Evolutionary conservation across 1,140 invertebrate genomes (phyloP).

Genomic region (Drosophila trapezifrons): DNA sequence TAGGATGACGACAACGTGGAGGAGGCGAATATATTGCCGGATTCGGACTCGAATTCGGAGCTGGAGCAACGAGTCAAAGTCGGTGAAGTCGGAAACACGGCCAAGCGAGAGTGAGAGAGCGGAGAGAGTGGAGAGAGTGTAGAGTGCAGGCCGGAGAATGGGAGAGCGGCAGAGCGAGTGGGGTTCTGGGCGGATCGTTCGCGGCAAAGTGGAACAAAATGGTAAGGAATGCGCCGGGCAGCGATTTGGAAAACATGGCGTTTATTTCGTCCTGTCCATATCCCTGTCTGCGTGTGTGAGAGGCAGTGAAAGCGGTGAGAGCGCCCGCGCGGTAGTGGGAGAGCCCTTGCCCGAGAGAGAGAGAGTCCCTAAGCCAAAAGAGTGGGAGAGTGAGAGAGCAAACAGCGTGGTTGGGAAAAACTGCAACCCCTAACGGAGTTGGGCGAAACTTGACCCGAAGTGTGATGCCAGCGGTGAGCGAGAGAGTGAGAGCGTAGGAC

Average conservation of each 20-base stretch:
- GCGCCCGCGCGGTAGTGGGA: constrained; percentile 65
- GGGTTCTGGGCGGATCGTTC: constrained; percentile 49
- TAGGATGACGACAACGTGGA: constrained; percentile 52
- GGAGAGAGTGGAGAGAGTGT: constrained; percentile 36
- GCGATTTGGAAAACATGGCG: constrained; percentile 70
- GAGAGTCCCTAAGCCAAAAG: constrained; percentile 21
- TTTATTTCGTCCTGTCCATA: constrained; percentile 35
- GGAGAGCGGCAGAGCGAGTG: constrained; percentile 39
- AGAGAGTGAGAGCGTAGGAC: constrained; percentile 34
- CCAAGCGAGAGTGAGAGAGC: constrained; percentile 72
- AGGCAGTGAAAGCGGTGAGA: constrained; percentile 74
- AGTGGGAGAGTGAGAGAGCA: constrained; percentile 19
- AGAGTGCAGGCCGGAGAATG: constrained; percentile 9
- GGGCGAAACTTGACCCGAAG: constrained; percentile 63
- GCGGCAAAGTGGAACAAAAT: constrained; percentile 76
- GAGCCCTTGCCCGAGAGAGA: constrained; percentile 10
- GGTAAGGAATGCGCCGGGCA: constrained; percentile 72
- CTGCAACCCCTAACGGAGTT: constrained; percentile 79
- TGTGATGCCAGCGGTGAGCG: constrained; percentile 16
- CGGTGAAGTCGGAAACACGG: constrained; percentile 75
- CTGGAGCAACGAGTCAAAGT: constrained; percentile 73
- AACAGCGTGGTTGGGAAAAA: constrained; percentile 56
- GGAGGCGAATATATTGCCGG: constrained; percentile 44
- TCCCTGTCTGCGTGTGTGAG: constrained; percentile 29
- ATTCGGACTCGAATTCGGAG: constrained; percentile 23